These are phyloP conservation scores for Siniperca scherzeri DNA, from an alignment of 2,797 vertebrate species.

Conservation along the genomic window DNA sequence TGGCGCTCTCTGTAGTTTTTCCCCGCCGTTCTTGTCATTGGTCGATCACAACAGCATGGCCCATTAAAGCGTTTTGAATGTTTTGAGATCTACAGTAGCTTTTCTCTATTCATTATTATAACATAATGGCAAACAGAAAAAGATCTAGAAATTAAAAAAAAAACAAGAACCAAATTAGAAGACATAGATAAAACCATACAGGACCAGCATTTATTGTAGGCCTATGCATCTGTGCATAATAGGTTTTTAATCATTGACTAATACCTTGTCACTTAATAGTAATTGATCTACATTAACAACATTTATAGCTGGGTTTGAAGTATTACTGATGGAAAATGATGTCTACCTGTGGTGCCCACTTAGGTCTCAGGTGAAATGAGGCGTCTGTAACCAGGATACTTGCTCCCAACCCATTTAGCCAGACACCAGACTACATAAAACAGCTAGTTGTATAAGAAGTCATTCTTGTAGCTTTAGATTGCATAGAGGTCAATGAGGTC, in stretches of 20 bases:
- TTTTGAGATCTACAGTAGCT: conserved; percentile 21
- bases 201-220: background rate
- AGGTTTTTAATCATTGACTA: background rate
- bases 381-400: conserved; percentile 45
- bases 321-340: conserved; percentile 4
- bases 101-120: background rate
- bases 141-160: background rate
- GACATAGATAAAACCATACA: background rate
- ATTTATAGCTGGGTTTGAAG: background rate
- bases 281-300: background rate
- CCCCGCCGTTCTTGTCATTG: conserved; percentile 72
- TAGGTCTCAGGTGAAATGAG: conserved; percentile 50
- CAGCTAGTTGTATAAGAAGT: conserved; percentile 14
- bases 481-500: conserved; percentile 21
- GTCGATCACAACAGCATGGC: conserved; percentile 66
- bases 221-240: background rate
- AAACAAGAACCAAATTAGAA: background rate
- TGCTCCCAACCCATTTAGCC: conserved; percentile 6
- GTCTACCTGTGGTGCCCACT: conserved; percentile 27
- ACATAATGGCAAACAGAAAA: too few species aligned
- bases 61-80: conserved; percentile 64
- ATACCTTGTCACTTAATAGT: background rate
- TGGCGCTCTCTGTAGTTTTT: conserved; percentile 71
- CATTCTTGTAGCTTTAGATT: conserved; percentile 10
- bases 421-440: conserved; percentile 18